Percentiles rank a stretch among this genome's conserved stretches.
Conservation (phyloP, 2,888 invertebrate genomes). For the Pseudococcus viburni region DNA sequence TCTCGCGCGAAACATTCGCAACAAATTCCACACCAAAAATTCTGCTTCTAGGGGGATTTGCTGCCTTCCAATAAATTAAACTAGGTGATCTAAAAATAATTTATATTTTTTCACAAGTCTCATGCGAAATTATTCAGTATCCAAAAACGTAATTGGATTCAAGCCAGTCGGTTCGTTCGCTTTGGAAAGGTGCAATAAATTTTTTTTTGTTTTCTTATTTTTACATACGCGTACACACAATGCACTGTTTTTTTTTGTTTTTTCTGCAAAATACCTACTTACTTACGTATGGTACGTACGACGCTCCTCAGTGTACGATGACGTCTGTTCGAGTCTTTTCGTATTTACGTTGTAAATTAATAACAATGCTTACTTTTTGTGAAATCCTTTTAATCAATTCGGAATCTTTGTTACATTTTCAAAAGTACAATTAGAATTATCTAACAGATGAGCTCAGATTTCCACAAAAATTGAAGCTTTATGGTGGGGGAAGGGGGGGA, state of each 20-base stretch:
- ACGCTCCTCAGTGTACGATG: no score
- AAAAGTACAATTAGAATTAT: no score
- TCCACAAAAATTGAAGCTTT: no score
- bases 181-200: neutral
- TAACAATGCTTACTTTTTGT: no score
- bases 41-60: neutral
- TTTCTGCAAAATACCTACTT: neutral
- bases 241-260: neutral
- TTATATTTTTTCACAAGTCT: neutral
- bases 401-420: no score
- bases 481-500: no score
- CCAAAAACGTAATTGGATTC: conserved; percentile 27
- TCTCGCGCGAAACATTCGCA: neutral
- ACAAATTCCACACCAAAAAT: neutral
- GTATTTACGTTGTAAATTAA: no score
- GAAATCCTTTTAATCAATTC: no score
- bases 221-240: neutral
- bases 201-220: conserved; percentile 3
- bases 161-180: neutral
- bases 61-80: neutral
- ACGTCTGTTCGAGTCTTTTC: no score
- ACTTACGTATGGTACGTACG: no score
- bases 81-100: conserved; percentile 17
- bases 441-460: no score
- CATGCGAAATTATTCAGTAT: neutral